phyloP scores from a whole-genome alignment of 2,113 vertebrate species.

The Boulengeromyrus knoepffleri region DNA sequence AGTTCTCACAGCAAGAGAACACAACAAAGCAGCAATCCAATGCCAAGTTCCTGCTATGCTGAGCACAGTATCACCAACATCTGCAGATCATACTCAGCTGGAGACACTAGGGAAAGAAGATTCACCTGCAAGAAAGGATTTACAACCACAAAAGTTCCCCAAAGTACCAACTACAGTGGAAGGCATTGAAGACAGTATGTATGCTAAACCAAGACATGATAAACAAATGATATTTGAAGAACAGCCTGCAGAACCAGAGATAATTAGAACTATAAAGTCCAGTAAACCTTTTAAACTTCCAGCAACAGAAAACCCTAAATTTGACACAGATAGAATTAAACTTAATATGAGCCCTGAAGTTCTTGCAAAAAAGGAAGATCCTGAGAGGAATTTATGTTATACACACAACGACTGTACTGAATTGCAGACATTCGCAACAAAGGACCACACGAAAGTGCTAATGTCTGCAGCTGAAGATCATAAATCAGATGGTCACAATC shows the following conservation, averaged over 20 bases:
- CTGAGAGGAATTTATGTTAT: neutral
- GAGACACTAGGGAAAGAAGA: neutral
- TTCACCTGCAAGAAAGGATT: neutral
- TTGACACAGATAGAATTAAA: neutral
- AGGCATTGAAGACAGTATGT: neutral
- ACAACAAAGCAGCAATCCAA: neutral
- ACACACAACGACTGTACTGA: neutral
- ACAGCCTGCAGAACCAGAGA: neutral
- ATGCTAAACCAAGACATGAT: neutral
- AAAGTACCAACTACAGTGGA: neutral
- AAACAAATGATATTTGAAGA: neutral
- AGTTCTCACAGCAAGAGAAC: neutral
- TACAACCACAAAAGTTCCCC: neutral
- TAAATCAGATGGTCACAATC: neutral
- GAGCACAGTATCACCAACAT: neutral
- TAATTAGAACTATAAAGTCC: neutral
- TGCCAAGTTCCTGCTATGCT: neutral
- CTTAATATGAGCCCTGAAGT: neutral
- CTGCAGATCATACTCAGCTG: neutral
- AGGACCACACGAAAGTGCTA: neutral
- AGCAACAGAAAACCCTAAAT: neutral
- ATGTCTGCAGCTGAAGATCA: neutral
- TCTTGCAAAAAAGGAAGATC: neutral
- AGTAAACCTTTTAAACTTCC: neutral
- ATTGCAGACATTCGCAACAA: neutral